Conservation (phyloP, 2,888 invertebrate genomes). For the Toxonevra muliebris region DNA sequence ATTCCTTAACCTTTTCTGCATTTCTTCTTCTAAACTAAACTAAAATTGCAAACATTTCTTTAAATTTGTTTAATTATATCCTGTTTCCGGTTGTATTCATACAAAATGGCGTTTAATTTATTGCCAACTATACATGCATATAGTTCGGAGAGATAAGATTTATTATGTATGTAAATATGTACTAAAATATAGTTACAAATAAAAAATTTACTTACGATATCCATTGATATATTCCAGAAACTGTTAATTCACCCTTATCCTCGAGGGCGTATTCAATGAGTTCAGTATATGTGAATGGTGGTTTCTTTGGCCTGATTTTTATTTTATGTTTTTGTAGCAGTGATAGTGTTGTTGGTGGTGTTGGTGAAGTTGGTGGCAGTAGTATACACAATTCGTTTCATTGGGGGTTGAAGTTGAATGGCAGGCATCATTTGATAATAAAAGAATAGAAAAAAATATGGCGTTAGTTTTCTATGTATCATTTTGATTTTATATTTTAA, state of each 20-base stretch:
- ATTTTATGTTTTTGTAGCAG: constrained; percentile 1
- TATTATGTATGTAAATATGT: constrained; percentile 4
- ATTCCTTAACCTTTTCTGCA: constrained; percentile 31
- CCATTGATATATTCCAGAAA: constrained; percentile 92
- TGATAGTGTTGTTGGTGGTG: constrained; percentile 19
- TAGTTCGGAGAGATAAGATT: constrained; percentile 1
- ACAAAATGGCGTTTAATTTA: constrained; percentile 52
- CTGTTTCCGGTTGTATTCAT: constrained; percentile 40
- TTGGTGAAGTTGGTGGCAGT: constrained; percentile 25
- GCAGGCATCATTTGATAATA: constrained; percentile 4
- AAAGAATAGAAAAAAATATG: background rate
- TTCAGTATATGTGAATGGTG: constrained; percentile 91
- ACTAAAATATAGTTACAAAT: background rate
- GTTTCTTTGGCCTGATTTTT: constrained; percentile 73
- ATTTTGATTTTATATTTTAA: constrained; percentile 13
- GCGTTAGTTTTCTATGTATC: constrained; percentile 23
- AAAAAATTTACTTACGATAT: constrained; percentile 80
- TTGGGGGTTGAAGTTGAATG: constrained; percentile 22
- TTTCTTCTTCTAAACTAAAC: constrained; percentile 19
- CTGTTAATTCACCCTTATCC: constrained; percentile 87
- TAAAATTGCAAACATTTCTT: constrained; percentile 36
- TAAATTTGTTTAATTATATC: constrained; percentile 47
- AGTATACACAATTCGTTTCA: constrained; percentile 43
- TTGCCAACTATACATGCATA: background rate
- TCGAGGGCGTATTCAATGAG: constrained; percentile 86